phyloP scores from a whole-genome alignment of 1,140 invertebrate genomes.

The Temnothorax curvispinosus region DNA sequence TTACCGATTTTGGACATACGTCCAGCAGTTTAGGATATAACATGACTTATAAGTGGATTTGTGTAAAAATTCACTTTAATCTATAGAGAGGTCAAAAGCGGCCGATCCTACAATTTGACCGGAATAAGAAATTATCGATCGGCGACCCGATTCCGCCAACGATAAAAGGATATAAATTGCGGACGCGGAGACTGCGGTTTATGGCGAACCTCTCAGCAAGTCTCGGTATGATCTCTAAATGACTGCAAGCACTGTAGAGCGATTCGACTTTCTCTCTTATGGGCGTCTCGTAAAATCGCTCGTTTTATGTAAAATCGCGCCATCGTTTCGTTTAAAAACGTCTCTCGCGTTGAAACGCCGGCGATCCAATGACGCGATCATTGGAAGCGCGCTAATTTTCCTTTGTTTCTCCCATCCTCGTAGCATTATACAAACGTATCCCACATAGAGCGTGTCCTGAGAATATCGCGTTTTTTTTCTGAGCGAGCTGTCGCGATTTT shows the following conservation, averaged over 20 bases:
- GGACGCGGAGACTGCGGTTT: constrained; percentile 34
- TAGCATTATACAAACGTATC: neutral
- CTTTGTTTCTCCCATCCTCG: neutral
- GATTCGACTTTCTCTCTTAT: constrained; percentile 66
- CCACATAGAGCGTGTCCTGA: neutral
- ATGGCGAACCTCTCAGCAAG: constrained; percentile 23
- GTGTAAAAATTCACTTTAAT: neutral
- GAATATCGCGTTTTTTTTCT: neutral
- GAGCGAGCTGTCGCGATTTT: neutral
- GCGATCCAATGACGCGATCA: neutral
- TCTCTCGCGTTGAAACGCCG: constrained; percentile 15
- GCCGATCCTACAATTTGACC: neutral
- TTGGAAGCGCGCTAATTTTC: neutral
- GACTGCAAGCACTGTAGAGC: constrained; percentile 52
- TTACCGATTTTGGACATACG: no score
- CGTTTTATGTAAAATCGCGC: constrained; percentile 61
- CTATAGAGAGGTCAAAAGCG: neutral
- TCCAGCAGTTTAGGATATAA: neutral
- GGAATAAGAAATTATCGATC: constrained; percentile 38
- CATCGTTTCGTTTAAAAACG: constrained; percentile 15
- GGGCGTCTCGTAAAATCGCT: constrained; percentile 57
- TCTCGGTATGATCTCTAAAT: constrained; percentile 58
- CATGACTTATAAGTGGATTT: no score
- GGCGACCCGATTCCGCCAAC: constrained; percentile 43
- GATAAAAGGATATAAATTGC: constrained; percentile 66